Percentiles rank a stretch among this genome's conserved stretches.
Evolutionary conservation across 2,888 invertebrate genomes (phyloP).

Genomic region (Tipula lateralis): DNA sequence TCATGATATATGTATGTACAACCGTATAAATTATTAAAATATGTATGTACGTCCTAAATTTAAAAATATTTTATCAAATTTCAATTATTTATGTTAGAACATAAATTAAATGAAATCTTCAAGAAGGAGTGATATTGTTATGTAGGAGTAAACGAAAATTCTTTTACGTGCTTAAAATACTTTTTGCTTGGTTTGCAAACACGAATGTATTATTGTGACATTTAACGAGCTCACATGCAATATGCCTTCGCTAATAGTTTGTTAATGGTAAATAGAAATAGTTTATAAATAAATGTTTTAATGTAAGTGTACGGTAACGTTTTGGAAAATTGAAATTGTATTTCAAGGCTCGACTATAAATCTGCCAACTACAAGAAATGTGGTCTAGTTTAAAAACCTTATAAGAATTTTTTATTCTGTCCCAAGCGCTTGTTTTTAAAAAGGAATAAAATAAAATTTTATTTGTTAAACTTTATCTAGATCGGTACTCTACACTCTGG

Average conservation of each 20-base stretch:
- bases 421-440: no score
- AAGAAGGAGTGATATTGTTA: background rate
- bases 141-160: no score
- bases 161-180: background rate
- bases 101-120: background rate
- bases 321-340: no score
- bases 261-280: background rate
- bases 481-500: no score
- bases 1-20: background rate
- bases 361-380: no score
- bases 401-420: no score
- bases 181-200: background rate
- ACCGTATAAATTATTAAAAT: background rate
- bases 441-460: no score
- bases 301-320: no score
- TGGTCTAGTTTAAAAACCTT: no score
- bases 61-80: background rate
- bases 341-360: no score
- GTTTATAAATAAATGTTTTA: no score
- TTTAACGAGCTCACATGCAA: background rate
- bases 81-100: background rate
- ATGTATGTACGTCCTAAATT: background rate
- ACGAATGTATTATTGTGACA: background rate
- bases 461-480: no score
- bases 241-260: background rate